These are phyloP conservation scores for Thamnaconus septentrionalis DNA, from an alignment of 2,113 vertebrate genomes.

Conservation along the genomic window DNA sequence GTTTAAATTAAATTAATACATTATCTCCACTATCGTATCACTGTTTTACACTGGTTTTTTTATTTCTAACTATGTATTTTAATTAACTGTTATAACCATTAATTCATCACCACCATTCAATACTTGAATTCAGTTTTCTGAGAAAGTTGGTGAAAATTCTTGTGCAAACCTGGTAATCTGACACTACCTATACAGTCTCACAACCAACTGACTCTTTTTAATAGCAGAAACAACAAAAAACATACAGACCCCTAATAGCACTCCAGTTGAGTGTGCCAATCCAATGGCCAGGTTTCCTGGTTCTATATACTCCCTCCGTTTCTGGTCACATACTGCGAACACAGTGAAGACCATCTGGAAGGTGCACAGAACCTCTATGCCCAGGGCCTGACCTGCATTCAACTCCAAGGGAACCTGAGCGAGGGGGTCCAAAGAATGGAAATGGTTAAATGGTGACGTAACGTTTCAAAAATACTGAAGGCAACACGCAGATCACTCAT, in stretches of 20 bases:
- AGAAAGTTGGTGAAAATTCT: too few relatives aligned
- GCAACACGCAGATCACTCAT: neutral
- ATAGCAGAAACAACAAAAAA: neutral
- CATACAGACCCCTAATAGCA: conserved; percentile 73
- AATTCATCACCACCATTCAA: too few relatives aligned
- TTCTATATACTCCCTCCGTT: conserved; percentile 57
- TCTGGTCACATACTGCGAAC: conserved; percentile 74
- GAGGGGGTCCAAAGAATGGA: neutral
- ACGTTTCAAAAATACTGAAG: neutral
- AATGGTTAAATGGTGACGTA: neutral
- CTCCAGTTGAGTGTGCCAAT: conserved; percentile 76
- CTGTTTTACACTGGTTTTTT: too few relatives aligned
- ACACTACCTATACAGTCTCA: too few relatives aligned
- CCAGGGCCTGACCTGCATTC: conserved; percentile 78
- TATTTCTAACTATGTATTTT: too few relatives aligned
- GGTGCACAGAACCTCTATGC: conserved; percentile 79
- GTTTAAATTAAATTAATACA: too few relatives aligned
- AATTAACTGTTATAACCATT: too few relatives aligned
- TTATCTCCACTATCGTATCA: too few relatives aligned
- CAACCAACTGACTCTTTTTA: neutral
- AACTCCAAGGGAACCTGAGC: conserved; percentile 71
- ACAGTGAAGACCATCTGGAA: conserved; percentile 83
- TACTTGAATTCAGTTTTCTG: too few relatives aligned
- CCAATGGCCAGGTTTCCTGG: conserved; percentile 78
- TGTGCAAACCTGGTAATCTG: too few relatives aligned